These are phyloP conservation scores for Syndactyla subalaris DNA, from an alignment of 2,797 vertebrate genomes.

Conservation along the genomic window DNA sequence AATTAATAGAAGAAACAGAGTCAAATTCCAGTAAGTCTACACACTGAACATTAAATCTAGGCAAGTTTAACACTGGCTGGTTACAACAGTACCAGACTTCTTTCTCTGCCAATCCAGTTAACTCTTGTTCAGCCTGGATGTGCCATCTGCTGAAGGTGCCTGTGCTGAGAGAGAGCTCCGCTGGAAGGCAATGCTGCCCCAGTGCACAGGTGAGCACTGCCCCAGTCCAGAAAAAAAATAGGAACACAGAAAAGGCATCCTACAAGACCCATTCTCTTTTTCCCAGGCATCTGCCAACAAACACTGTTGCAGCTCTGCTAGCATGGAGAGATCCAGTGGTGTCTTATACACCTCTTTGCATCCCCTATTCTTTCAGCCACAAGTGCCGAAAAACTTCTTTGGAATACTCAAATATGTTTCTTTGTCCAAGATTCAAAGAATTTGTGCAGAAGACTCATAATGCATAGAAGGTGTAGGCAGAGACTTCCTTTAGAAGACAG, in stretches of 20 bases:
- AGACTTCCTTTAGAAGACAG: not conserved
- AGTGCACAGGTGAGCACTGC: not conserved
- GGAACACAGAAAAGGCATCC: not conserved
- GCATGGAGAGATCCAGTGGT: too few relatives aligned
- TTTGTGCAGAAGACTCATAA: not conserved
- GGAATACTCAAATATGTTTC: not conserved
- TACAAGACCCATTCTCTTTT: not conserved
- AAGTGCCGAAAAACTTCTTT: not conserved
- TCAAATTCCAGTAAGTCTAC: not conserved
- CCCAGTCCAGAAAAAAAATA: not conserved
- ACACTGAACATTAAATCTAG: not conserved
- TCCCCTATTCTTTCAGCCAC: not conserved
- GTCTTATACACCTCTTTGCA: not conserved
- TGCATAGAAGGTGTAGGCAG: not conserved
- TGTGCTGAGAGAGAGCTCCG: not conserved
- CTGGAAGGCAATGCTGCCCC: not conserved
- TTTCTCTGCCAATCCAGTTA: not conserved
- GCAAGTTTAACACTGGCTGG: not conserved
- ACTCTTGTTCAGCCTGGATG: not conserved
- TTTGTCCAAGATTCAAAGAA: not conserved
- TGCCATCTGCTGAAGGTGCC: not conserved
- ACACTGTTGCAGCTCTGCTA: not conserved
- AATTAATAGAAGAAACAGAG: not conserved
- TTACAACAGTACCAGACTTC: not conserved
- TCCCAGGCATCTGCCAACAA: not conserved